phyloP scores from a whole-genome alignment of 1,140 invertebrate species.

The Saccostrea cuccullata region DNA sequence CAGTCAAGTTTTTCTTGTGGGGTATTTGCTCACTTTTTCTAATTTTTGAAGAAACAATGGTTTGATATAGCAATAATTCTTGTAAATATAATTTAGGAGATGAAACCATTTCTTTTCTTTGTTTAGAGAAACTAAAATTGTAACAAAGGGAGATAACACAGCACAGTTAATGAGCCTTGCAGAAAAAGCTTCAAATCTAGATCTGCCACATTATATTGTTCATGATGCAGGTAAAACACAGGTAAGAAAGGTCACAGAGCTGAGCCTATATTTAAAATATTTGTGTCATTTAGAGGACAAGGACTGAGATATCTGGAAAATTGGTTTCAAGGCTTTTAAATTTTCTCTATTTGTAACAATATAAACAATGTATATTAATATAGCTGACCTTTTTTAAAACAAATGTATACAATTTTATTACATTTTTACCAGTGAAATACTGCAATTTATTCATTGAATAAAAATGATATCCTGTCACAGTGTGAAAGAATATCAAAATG shows the following conservation, averaged over 20 bases:
- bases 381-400: neutral
- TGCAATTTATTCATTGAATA: too few species aligned
- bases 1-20: too few species aligned
- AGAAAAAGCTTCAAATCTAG: slow-evolving; percentile 79
- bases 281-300: neutral
- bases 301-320: neutral
- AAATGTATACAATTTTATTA: neutral
- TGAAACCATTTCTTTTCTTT: neutral
- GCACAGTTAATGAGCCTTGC: slow-evolving; percentile 81
- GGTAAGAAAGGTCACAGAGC: slow-evolving; percentile 73
- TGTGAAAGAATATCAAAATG: too few species aligned
- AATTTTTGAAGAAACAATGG: too few species aligned
- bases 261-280: neutral
- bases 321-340: too few species aligned
- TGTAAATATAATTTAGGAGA: too few species aligned
- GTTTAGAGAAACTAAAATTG: slow-evolving; percentile 83
- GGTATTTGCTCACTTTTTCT: too few species aligned
- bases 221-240: slow-evolving; percentile 84
- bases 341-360: neutral
- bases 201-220: slow-evolving; percentile 82
- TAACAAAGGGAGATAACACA: slow-evolving; percentile 82
- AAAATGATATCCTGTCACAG: too few species aligned
- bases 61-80: too few species aligned
- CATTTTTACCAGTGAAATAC: too few species aligned
- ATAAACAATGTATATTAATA: neutral